Evolutionary conservation across 2,113 vertebrate species (phyloP).

Genomic region (Perca fluviatilis): DNA sequence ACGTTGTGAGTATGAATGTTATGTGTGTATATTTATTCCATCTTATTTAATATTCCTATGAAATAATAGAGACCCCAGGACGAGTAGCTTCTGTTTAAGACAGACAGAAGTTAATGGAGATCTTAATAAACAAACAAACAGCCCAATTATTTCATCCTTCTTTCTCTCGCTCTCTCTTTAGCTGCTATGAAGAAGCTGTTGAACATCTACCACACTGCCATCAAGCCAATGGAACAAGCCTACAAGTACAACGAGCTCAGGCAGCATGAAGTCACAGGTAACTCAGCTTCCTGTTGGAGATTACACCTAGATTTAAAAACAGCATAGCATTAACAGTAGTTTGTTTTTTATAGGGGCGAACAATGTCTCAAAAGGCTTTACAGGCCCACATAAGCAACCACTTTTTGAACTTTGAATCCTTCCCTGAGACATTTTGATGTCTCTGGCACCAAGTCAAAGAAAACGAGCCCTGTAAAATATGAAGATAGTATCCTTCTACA

Average conservation of each 20-base stretch:
- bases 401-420: neutral
- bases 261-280: slow-evolving; percentile 97
- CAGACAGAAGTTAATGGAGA: no score
- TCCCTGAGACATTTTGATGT: neutral
- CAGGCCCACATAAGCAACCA: neutral
- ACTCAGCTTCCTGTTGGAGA: neutral
- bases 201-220: slow-evolving; percentile 93
- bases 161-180: slow-evolving; percentile 54
- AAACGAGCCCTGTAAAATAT: neutral
- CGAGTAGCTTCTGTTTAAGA: no score
- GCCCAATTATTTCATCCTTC: neutral
- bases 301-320: neutral
- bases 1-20: no score
- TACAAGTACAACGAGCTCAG: slow-evolving; percentile 97
- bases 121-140: no score
- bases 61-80: no score
- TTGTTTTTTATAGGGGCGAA: no score
- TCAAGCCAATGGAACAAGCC: slow-evolving; percentile 94
- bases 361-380: neutral
- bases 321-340: neutral
- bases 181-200: slow-evolving; percentile 91
- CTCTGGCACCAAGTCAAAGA: neutral
- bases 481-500: neutral
- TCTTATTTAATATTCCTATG: no score
- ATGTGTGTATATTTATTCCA: no score